Conservation (phyloP, 2,797 vertebrate species). For the Gobio occitaniae region DNA sequence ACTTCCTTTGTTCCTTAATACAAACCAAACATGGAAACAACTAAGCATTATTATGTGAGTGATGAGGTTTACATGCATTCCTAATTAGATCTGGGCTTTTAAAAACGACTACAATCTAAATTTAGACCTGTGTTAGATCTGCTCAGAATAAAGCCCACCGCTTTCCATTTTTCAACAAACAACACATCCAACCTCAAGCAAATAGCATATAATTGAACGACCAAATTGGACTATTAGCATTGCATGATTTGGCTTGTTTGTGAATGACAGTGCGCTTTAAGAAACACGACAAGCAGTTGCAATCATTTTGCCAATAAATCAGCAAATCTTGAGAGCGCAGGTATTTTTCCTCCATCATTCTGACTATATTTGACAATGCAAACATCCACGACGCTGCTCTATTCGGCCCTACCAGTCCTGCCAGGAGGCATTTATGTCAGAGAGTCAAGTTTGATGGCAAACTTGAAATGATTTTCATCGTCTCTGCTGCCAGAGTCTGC, state of each 20-base stretch:
- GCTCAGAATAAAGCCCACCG: conserved; percentile 41
- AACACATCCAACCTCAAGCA: conserved; percentile 25
- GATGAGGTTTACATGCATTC: conserved; percentile 59
- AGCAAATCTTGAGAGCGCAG: conserved; percentile 12
- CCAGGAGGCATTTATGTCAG: conserved; percentile 53
- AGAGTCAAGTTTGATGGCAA: conserved; percentile 26
- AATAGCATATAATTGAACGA: conserved; percentile 47
- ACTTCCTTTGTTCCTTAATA: conserved; percentile 63
- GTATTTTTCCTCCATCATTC: conserved; percentile 29
- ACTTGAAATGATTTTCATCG: conserved; percentile 40
- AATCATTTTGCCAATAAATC: conserved; percentile 39
- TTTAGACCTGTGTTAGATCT: conserved; percentile 48
- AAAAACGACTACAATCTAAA: conserved; percentile 50
- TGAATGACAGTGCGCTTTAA: conserved; percentile 57
- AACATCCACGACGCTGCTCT: neutral
- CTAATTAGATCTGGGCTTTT: conserved; percentile 48
- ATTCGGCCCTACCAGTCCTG: conserved; percentile 22
- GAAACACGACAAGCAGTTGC: conserved; percentile 59
- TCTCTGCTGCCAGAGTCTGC: conserved; percentile 8
- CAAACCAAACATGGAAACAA: conserved; percentile 63
- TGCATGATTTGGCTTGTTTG: conserved; percentile 44
- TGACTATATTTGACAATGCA: conserved; percentile 32
- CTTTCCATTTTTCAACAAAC: conserved; percentile 48
- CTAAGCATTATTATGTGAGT: conserved; percentile 54
- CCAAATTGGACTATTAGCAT: conserved; percentile 57